Conservation (phyloP, 2,113 vertebrate genomes). For the Clupea harengus region DNA sequence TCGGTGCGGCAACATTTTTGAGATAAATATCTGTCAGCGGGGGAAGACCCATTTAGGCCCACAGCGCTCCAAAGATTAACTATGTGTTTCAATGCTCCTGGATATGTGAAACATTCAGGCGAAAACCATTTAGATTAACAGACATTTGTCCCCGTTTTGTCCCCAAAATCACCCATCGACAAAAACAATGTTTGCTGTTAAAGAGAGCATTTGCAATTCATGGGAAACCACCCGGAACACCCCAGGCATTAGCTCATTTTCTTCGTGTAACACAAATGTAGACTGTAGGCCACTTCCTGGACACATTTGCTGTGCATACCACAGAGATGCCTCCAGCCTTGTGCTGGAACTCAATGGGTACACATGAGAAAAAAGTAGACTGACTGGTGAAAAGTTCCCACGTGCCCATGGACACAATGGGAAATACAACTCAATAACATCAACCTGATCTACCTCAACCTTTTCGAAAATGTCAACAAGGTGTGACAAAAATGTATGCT, state of each 20-base stretch:
- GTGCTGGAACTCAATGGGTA: background rate
- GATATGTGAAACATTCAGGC: slow-evolving; percentile 56
- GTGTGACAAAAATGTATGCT: background rate
- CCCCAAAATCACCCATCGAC: background rate
- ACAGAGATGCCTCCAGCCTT: background rate
- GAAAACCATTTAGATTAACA: slow-evolving; percentile 40
- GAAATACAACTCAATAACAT: background rate
- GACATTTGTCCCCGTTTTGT: slow-evolving; percentile 28
- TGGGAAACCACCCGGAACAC: background rate
- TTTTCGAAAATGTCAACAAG: background rate
- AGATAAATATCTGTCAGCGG: slow-evolving; percentile 69
- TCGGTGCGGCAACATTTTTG: slow-evolving; percentile 61
- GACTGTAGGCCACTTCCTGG: slow-evolving; percentile 21
- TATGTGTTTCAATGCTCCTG: slow-evolving; percentile 51
- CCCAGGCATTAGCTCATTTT: background rate
- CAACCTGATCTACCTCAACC: background rate
- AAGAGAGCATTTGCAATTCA: slow-evolving; percentile 18
- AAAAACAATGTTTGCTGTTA: slow-evolving; percentile 3
- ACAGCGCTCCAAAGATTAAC: slow-evolving; percentile 62
- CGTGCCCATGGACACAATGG: background rate
- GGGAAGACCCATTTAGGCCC: slow-evolving; percentile 61
- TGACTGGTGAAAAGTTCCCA: background rate
- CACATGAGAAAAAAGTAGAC: background rate
- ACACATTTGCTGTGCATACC: background rate
- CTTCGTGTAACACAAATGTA: slow-evolving; percentile 60